phyloP scores from a whole-genome alignment of 2,888 invertebrate species.

The Mythimna pallens region DNA sequence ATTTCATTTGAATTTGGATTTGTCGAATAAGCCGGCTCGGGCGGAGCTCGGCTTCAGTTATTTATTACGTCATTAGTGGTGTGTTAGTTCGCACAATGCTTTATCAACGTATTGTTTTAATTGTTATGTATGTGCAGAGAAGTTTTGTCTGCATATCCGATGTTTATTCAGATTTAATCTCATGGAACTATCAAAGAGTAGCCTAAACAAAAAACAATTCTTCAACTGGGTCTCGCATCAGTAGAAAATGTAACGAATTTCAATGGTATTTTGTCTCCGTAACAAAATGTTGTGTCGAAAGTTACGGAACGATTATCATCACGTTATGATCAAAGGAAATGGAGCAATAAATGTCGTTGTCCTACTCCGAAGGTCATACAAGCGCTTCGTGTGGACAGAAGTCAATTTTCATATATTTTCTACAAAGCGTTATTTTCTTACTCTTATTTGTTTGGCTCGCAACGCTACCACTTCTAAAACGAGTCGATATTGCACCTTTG shows the following conservation, averaged over 20 bases:
- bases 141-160: constrained; percentile 47
- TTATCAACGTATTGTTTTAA: constrained; percentile 54
- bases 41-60: constrained; percentile 43
- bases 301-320: constrained; percentile 52
- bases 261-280: constrained; percentile 47
- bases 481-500: constrained; percentile 66
- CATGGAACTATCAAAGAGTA: constrained; percentile 27
- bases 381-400: constrained; percentile 25
- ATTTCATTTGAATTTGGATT: constrained; percentile 66
- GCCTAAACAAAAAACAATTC: constrained; percentile 35
- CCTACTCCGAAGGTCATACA: constrained; percentile 54
- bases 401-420: constrained; percentile 46
- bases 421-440: constrained; percentile 49
- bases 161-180: constrained; percentile 47
- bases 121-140: constrained; percentile 34
- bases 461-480: constrained; percentile 47
- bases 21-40: constrained; percentile 56
- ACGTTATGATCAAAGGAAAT: constrained; percentile 52
- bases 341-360: constrained; percentile 55
- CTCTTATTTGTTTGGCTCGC: constrained; percentile 59
- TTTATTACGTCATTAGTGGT: constrained; percentile 65
- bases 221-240: constrained; percentile 15
- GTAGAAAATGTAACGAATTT: constrained; percentile 36
- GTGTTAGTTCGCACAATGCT: constrained; percentile 56
- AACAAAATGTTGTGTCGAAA: constrained; percentile 49